Evolutionary conservation across 2,113 vertebrate genomes (phyloP), one percentile per base, ranked within the genome.

Genomic region (Bubo scandiacus): DNA sequence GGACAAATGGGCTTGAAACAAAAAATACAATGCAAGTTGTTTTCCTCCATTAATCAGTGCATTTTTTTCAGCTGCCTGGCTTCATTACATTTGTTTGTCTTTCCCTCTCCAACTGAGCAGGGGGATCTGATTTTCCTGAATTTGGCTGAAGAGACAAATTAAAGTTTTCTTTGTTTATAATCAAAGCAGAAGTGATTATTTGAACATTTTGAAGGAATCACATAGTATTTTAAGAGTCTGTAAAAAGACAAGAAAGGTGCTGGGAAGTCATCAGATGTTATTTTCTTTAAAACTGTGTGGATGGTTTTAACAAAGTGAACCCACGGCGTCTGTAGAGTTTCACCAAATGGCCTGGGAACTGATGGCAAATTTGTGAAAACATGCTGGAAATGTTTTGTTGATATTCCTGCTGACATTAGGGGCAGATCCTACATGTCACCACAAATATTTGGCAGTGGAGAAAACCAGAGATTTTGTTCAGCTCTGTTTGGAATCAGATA

Each of bases 351-450:
- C 96, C 95, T 81, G 88, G 95, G 87, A 98, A 97, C 96, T 95
- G 90, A 90, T 97, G 96, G 94, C 95, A 97, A 98, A 97, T 97
- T 96, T 96, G 96, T 97, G 95, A 96, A 97, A 97, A 97, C 96
- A 94, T 79, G 91, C 94, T 97, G 97, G 97, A 97, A 96, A 97
- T 97, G 96, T 96, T 95, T 96, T 95, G 97, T 95, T 97, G 97
- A 97, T 98, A 96, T 97, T 95, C 97, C 79, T 92, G 97, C 94
- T 97, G 96, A 98, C 96, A 98, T 97, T 98, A 96, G 97, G 96
- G 96, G 95, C 97, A 97, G 97, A 97, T 98, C 92, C 85, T 97
- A 88, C 97, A 96, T 97, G 97, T 98, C 97, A 95, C 98, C 96
- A 95, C 97, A 98, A 97, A 98, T 97, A 97, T 95, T 98, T 98